Conservation (phyloP, 2,113 vertebrate genomes). For the Nycticebus coucang region DNA sequence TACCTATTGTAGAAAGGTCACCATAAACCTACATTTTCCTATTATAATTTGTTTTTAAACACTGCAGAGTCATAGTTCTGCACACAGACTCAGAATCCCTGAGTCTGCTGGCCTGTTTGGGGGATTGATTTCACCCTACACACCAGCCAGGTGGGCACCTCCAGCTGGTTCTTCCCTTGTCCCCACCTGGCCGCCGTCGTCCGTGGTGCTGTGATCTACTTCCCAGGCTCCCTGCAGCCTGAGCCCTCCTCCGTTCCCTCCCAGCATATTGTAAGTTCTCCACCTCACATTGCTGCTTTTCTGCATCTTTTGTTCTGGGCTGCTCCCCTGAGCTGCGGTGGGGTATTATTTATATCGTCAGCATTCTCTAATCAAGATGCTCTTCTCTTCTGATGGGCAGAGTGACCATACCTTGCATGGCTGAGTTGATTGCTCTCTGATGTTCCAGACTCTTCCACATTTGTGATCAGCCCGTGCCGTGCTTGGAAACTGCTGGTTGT, state of each 20-base stretch:
- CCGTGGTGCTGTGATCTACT: no score
- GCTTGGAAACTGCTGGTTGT: neutral
- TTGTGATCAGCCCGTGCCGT: rapidly evolving
- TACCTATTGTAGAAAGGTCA: neutral
- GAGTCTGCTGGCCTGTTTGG: rapidly evolving
- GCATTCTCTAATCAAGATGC: neutral
- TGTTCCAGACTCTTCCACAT: rapidly evolving
- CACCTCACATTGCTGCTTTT: rapidly evolving
- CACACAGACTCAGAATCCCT: rapidly evolving
- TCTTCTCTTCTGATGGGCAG: neutral
- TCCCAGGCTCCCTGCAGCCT: neutral
- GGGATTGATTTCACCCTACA: rapidly evolving
- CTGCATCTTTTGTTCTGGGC: neutral
- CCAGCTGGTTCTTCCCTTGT: rapidly evolving
- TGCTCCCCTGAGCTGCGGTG: neutral
- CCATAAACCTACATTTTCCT: neutral
- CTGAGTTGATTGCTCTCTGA: rapidly evolving
- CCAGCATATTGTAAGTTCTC: neutral
- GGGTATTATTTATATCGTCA: no score
- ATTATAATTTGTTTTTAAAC: neutral
- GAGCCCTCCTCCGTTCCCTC: neutral
- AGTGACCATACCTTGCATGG: no score
- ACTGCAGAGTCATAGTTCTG: no score
- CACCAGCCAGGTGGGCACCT: neutral
- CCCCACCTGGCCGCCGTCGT: rapidly evolving